Evolutionary conservation across 2,113 vertebrate genomes (phyloP).

Genomic region (Anas platyrhynchos): DNA sequence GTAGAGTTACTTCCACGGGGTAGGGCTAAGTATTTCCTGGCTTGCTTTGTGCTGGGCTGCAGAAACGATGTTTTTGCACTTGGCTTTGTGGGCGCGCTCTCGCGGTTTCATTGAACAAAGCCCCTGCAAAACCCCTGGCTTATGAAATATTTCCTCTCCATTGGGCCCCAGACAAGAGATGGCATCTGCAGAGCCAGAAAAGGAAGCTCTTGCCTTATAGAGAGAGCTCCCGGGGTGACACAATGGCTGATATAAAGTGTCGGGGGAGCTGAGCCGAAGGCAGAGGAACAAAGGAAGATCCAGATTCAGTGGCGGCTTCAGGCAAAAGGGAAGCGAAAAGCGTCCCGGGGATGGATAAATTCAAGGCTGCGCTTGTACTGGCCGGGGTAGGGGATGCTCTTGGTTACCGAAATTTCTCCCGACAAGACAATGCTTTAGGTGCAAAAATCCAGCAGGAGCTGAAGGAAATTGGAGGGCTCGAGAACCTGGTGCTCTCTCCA

Average conservation of each 20-base stretch:
- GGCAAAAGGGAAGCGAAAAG: not conserved
- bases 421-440: slow-evolving; percentile 82
- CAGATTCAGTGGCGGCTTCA: not conserved
- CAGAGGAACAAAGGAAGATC: slow-evolving; percentile 57
- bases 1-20: slow-evolving; percentile 50
- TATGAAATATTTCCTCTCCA: slow-evolving; percentile 63
- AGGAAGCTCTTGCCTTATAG: slow-evolving; percentile 86
- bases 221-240: slow-evolving; percentile 77
- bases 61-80: not conserved
- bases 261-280: slow-evolving; percentile 28
- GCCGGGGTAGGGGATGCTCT: slow-evolving; percentile 89
- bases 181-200: slow-evolving; percentile 76
- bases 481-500: slow-evolving; percentile 81
- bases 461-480: slow-evolving; percentile 84
- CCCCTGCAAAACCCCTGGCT: slow-evolving; percentile 41
- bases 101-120: slow-evolving; percentile 25
- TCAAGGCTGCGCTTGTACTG: slow-evolving; percentile 90
- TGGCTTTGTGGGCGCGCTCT: not conserved
- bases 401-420: slow-evolving; percentile 85
- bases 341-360: slow-evolving; percentile 86
- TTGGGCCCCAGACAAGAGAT: slow-evolving; percentile 51
- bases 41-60: slow-evolving; percentile 15
- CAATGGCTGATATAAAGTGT: slow-evolving; percentile 74
- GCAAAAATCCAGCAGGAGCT: slow-evolving; percentile 87
- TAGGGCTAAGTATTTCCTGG: slow-evolving; percentile 45